Conservation (phyloP, 2,797 vertebrate genomes). For the Gymnoscopelus braueri region DNA sequence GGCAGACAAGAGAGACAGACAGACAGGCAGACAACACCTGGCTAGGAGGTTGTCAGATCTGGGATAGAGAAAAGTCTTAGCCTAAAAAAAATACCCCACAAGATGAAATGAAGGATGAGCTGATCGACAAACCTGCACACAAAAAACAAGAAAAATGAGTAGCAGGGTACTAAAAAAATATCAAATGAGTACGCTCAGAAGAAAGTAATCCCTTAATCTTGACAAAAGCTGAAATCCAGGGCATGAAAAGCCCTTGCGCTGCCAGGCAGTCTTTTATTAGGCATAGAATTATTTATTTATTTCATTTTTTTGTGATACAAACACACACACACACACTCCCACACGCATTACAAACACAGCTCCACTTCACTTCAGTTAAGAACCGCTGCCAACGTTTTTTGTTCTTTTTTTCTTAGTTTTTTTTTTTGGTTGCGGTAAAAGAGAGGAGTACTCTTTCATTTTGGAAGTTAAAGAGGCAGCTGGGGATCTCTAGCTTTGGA, state of each 20-base stretch:
- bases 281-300: slow-evolving; percentile 28
- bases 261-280: slow-evolving; percentile 72
- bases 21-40: slow-evolving; percentile 35
- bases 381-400: slow-evolving; percentile 55
- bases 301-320: neutral
- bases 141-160: slow-evolving; percentile 16
- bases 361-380: slow-evolving; percentile 52
- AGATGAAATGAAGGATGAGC: slow-evolving; percentile 59
- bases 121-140: slow-evolving; percentile 42
- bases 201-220: slow-evolving; percentile 80
- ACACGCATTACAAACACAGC: slow-evolving; percentile 30
- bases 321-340: neutral
- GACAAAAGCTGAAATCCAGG: slow-evolving; percentile 76
- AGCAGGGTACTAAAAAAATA: slow-evolving; percentile 25
- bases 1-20: neutral
- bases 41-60: slow-evolving; percentile 53
- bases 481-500: slow-evolving; percentile 46
- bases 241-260: slow-evolving; percentile 69
- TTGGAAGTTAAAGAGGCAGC: slow-evolving; percentile 56
- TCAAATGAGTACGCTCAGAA: slow-evolving; percentile 69
- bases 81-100: slow-evolving; percentile 22
- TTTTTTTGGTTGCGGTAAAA: slow-evolving; percentile 26
- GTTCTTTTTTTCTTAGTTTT: neutral
- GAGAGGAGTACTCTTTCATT: slow-evolving; percentile 58
- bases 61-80: slow-evolving; percentile 49